Conservation (phyloP, 2,113 vertebrate species). For the Solea senegalensis region DNA sequence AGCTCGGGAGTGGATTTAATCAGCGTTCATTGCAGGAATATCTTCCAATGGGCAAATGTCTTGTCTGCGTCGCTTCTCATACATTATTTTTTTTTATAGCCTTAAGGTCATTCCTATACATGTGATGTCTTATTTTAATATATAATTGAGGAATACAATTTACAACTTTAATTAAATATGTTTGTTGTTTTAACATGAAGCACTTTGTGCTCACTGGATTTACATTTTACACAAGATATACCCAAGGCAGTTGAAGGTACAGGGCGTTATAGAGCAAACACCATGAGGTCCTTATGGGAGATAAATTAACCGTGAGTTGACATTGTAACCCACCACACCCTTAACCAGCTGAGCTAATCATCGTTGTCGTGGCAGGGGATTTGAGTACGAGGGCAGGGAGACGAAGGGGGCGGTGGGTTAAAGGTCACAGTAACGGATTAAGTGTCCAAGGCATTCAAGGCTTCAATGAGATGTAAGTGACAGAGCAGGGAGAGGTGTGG, state of each 20-base stretch:
- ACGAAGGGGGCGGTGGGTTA: slow-evolving; percentile 45
- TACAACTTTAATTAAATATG: slow-evolving; percentile 4
- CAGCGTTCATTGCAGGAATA: slow-evolving; percentile 60
- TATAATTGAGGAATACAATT: not conserved
- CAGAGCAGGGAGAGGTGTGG: slow-evolving; percentile 55
- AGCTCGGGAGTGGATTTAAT: slow-evolving; percentile 57
- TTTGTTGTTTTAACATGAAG: slow-evolving; percentile 25
- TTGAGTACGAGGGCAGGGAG: slow-evolving; percentile 35
- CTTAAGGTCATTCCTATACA: slow-evolving; percentile 17
- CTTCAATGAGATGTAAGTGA: slow-evolving; percentile 54
- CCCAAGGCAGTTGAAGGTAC: not conserved
- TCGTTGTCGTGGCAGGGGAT: slow-evolving; percentile 48
- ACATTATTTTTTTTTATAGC: not conserved
- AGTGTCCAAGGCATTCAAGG: slow-evolving; percentile 61
- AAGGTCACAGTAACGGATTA: slow-evolving; percentile 71
- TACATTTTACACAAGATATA: not conserved
- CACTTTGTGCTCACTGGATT: slow-evolving; percentile 3
- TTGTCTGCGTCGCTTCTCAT: slow-evolving; percentile 36
- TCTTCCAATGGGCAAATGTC: slow-evolving; percentile 35
- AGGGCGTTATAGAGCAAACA: slow-evolving; percentile 29
- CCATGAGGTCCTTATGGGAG: slow-evolving; percentile 41
- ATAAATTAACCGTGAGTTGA: slow-evolving; percentile 55
- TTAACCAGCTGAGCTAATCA: slow-evolving; percentile 72
- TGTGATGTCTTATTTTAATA: slow-evolving; percentile 12
- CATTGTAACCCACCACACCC: slow-evolving; percentile 65